Percentiles rank a stretch among this genome's conserved stretches.
phyloP scores from a whole-genome alignment of 1,140 invertebrate genomes.

The Cotesia chilonis region DNA sequence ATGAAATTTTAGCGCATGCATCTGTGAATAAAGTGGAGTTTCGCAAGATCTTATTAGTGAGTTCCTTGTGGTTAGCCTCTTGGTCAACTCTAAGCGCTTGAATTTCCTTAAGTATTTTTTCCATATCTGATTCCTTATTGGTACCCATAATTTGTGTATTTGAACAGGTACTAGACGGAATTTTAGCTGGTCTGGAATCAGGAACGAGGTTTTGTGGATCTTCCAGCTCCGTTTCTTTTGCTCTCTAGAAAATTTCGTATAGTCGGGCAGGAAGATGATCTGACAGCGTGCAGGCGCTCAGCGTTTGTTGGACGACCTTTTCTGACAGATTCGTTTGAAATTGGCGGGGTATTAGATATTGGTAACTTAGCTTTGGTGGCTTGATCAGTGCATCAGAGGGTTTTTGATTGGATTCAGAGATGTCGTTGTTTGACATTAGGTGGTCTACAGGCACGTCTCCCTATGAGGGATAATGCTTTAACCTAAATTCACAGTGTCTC shows the following conservation, averaged over 20 bases:
- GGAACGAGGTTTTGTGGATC: background rate
- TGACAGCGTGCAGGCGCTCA: background rate
- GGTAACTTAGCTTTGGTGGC: background rate
- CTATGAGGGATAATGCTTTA: too few species aligned
- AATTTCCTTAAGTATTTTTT: background rate
- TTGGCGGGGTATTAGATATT: background rate
- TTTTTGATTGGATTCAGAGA: background rate
- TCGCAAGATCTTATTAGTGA: background rate
- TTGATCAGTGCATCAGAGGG: background rate
- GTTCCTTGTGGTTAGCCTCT: background rate
- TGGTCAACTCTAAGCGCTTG: background rate
- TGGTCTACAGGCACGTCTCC: too few species aligned
- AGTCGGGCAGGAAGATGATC: slow-evolving; percentile 9
- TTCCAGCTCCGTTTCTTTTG: slow-evolving; percentile 4
- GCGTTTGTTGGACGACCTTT: background rate
- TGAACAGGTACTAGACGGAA: background rate
- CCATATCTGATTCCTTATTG: background rate
- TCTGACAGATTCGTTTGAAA: background rate
- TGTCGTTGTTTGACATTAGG: background rate
- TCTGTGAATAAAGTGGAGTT: background rate
- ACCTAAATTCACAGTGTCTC: too few species aligned
- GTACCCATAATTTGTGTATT: background rate
- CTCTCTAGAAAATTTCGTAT: background rate
- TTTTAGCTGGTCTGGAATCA: background rate
- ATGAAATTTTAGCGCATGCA: too few species aligned